Base-by-base conservation (phyloP, 1,140 invertebrate species). In the Anoplophora glabripennis region DNA sequence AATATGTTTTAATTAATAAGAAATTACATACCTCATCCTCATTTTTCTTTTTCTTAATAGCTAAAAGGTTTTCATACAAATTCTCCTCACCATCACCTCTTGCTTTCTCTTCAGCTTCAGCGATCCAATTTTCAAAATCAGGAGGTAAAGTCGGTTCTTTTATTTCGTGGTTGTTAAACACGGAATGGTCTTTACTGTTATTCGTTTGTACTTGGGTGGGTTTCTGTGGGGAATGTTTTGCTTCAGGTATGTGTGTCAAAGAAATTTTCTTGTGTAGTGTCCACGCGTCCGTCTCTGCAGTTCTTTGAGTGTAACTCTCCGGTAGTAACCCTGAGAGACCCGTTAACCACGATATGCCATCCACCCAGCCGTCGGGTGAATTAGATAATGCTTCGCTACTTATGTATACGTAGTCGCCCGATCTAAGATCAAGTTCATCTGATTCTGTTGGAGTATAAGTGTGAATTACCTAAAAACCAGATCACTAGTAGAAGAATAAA, bases 231-330 rank as follows among this genome's bases (percentile, higher is more conserved):
- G 21, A 9, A 35, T 33, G 44, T 47, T 61, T 56, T 1, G 35
- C n/a, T 34, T 52, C 35, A 9, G 54, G 11, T 9, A 41, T 59
- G 1, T 54, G 63, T 61, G 66, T 80, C 12, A 88, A 76, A 18
- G 80, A 79, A 8, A 88, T 76, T 14, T 85, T 83, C 71, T 84
- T 83, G 69, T 95, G 92, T 33, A 94, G 71, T 4, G 91, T 94
- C 93, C 93, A 95, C 1, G 91, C 88, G 77, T 93, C 91, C 1
- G 90, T 93, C 71, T 94, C 92, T 0, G 90, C 86, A 0, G 89
- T 90, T 36, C 88, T 81, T 71, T 87, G 85, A 0, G 91, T 92
- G 62, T 91, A 92, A 68, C 89, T 88, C 59, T 86, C 83, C 0
- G 92, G 92, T 63, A 94, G 78, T 68, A 85, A 86, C 0, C 92